Evolutionary conservation across 2,888 invertebrate species (phyloP).

Genomic region (Allygus modestus): DNA sequence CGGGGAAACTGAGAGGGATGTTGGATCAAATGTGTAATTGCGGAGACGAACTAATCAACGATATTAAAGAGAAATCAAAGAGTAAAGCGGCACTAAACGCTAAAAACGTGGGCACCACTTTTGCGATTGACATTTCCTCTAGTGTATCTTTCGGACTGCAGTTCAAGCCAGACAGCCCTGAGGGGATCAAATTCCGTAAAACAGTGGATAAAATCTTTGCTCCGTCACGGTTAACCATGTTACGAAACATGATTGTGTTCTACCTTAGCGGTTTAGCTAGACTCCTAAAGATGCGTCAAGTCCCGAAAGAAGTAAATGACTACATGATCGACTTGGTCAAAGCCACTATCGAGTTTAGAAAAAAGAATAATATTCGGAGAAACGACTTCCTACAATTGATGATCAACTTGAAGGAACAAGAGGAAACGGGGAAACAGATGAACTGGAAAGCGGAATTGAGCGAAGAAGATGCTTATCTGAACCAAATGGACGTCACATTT

Average conservation of each 20-base stretch:
- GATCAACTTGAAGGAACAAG: conserved; percentile 74
- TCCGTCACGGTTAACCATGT: background rate
- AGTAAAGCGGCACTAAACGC: conserved; percentile 68
- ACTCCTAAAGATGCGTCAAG: background rate
- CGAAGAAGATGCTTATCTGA: conserved; percentile 31
- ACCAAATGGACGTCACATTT: background rate
- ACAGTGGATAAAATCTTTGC: conserved; percentile 57
- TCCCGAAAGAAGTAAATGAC: conserved; percentile 65
- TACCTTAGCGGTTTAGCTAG: conserved; percentile 15
- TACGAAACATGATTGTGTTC: conserved; percentile 7
- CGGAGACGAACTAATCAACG: conserved; percentile 70
- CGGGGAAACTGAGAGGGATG: conserved; percentile 76
- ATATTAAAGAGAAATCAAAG: conserved; percentile 65
- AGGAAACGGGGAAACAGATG: background rate
- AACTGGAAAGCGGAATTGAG: conserved; percentile 11
- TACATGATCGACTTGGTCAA: conserved; percentile 75
- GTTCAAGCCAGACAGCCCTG: conserved; percentile 78
- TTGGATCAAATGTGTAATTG: conserved; percentile 73
- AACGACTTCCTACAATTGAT: conserved; percentile 75
- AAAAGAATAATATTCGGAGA: conserved; percentile 64
- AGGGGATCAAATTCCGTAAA: conserved; percentile 77
- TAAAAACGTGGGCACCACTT: conserved; percentile 69
- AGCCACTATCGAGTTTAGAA: conserved; percentile 64
- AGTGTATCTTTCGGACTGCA: conserved; percentile 74
- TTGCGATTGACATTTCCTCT: conserved; percentile 71